phyloP scores from a whole-genome alignment of 2,797 vertebrate species.

The Anguilla marmorata region DNA sequence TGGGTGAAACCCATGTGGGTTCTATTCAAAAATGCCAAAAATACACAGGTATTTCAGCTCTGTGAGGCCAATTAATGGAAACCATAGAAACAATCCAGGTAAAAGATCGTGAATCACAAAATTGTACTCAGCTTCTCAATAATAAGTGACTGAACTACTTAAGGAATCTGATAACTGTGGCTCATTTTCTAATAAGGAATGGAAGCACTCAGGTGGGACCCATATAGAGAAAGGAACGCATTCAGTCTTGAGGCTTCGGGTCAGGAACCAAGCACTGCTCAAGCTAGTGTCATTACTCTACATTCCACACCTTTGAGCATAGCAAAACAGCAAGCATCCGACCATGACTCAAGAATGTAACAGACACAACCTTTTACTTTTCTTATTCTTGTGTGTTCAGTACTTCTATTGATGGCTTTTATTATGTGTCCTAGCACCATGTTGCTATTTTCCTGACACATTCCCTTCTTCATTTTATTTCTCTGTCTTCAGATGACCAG shows the following conservation, averaged over 20 bases:
- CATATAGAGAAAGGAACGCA: neutral
- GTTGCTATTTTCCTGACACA: neutral
- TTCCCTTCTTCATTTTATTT: neutral
- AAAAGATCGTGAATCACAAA: neutral
- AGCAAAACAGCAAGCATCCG: neutral
- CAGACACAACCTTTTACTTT: neutral
- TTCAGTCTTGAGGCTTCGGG: neutral
- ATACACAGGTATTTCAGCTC: neutral
- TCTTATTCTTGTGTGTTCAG: neutral
- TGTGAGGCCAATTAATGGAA: neutral
- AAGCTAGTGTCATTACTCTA: neutral
- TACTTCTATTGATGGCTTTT: neutral
- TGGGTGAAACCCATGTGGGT: neutral
- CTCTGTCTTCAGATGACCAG: neutral
- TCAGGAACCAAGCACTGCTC: neutral
- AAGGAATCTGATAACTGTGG: slow-evolving; percentile 10
- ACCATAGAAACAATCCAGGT: neutral
- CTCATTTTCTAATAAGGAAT: slow-evolving; percentile 27
- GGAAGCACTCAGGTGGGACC: neutral
- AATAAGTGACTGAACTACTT: slow-evolving; percentile 16
- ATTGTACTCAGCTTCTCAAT: slow-evolving; percentile 10
- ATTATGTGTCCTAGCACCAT: neutral
- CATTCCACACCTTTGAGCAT: neutral
- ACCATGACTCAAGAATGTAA: neutral
- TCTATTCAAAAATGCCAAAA: neutral